phyloP scores from a whole-genome alignment of 2,113 vertebrate genomes.

The Aplodontia rufa region DNA sequence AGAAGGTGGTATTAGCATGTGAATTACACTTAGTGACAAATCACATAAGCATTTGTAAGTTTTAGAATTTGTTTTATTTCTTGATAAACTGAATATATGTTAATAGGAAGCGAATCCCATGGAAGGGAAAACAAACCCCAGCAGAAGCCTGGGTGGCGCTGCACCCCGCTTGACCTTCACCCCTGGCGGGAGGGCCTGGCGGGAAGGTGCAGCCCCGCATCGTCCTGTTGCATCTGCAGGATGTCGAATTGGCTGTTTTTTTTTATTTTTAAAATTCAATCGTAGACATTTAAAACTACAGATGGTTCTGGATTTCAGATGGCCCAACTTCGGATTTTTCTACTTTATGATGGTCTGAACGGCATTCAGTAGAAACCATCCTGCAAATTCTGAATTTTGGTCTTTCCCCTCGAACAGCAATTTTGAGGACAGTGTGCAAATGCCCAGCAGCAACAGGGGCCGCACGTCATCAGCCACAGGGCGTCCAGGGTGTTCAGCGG shows the following conservation, averaged over 20 bases:
- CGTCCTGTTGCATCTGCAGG: background rate
- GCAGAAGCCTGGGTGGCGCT: background rate
- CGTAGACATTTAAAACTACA: background rate
- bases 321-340: too few relatives aligned
- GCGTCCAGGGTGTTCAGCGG: too few relatives aligned
- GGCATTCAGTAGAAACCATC: background rate
- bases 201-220: background rate
- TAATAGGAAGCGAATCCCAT: constrained; percentile 19
- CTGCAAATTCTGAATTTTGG: background rate
- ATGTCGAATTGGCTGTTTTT: background rate
- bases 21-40: background rate
- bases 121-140: background rate
- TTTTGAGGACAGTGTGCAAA: background rate
- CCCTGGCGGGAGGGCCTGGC: background rate
- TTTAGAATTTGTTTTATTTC: constrained; percentile 5
- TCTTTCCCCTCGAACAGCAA: background rate
- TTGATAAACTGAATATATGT: background rate
- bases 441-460: too few relatives aligned
- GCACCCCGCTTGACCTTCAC: background rate
- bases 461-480: background rate
- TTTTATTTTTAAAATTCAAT: background rate
- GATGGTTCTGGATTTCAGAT: background rate
- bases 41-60: background rate
- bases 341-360: background rate
- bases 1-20: background rate